Conservation (phyloP, 2,113 vertebrate genomes). For the Barnardius zonarius region DNA sequence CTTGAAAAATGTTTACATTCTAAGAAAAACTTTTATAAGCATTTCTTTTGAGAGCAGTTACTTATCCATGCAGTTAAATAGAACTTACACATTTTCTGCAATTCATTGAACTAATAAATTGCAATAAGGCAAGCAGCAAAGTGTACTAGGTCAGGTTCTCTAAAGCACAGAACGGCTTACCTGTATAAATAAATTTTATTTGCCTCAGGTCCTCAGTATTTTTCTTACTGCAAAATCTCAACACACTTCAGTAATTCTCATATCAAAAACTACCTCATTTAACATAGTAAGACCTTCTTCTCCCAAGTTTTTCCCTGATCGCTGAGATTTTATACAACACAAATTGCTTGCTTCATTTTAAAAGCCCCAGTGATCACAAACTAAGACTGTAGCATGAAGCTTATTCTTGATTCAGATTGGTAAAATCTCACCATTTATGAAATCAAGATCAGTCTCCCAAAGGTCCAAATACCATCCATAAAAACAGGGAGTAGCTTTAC, state of each 20-base stretch:
- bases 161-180: neutral
- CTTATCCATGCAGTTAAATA: neutral
- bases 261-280: neutral
- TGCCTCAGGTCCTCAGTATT: neutral
- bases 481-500: neutral
- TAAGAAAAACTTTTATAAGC: neutral
- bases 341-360: neutral
- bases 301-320: neutral
- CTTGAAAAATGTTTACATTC: neutral
- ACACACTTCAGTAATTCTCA: neutral
- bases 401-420: neutral
- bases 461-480: neutral
- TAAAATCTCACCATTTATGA: neutral
- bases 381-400: neutral
- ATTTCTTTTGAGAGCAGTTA: neutral
- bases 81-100: neutral
- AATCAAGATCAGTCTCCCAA: neutral
- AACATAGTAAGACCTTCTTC: neutral
- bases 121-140: neutral
- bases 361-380: neutral
- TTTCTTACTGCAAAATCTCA: neutral
- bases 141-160: neutral
- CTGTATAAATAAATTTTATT: neutral
- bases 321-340: neutral
- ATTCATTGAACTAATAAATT: neutral